Conservation (phyloP, 2,113 vertebrate genomes). For the Ammodytes marinus region DNA sequence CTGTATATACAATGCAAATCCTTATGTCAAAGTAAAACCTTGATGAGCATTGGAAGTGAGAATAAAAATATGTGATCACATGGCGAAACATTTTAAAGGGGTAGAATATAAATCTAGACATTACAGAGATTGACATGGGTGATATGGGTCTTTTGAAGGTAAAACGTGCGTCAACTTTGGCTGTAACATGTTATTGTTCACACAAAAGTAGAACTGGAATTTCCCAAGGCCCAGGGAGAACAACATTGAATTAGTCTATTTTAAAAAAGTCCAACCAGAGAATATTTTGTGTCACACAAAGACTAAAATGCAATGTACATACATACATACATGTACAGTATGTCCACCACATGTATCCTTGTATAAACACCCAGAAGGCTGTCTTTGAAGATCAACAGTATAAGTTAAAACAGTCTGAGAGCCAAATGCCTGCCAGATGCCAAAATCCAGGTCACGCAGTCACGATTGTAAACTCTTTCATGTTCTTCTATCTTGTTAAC, state of each 20-base stretch:
- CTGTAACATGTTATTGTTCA: too few relatives aligned
- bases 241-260: neutral
- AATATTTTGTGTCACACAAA: neutral
- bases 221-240: neutral
- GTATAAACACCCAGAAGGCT: neutral
- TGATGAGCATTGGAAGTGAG: too few relatives aligned
- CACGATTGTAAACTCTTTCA: neutral
- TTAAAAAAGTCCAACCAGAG: neutral
- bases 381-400: neutral
- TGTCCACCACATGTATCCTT: neutral
- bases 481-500: neutral
- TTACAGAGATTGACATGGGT: too few relatives aligned
- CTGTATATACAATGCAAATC: neutral
- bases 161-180: too few relatives aligned
- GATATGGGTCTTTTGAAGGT: too few relatives aligned
- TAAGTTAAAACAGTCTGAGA: neutral
- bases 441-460: neutral
- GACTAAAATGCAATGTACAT: neutral
- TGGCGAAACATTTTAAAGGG: too few relatives aligned
- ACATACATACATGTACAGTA: neutral
- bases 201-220: neutral
- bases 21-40: too few relatives aligned
- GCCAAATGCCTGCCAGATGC: constrained; percentile 1
- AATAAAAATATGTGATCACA: too few relatives aligned
- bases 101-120: too few relatives aligned